A percentile compares a stretch with the other conserved stretches of the same genome.
Conservation (phyloP, 2,888 invertebrate species). For the Cephalotes varians region DNA sequence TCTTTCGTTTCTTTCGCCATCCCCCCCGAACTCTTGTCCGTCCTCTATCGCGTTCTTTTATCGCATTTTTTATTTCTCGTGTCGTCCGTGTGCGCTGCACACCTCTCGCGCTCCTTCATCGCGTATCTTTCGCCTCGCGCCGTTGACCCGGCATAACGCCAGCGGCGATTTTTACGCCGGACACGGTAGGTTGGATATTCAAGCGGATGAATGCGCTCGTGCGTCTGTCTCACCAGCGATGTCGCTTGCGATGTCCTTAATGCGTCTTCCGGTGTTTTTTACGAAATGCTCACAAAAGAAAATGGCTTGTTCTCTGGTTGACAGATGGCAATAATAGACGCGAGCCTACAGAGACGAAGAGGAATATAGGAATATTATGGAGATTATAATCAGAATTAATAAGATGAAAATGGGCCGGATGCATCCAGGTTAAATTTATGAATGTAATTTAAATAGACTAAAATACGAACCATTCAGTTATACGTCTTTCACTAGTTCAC, state of each 20-base stretch:
- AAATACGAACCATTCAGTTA: not conserved
- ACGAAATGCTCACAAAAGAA: not conserved
- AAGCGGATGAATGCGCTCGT: slow-evolving; percentile 30
- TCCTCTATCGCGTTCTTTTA: slow-evolving; percentile 47
- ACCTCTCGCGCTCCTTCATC: slow-evolving; percentile 53
- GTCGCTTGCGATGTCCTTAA: slow-evolving; percentile 15
- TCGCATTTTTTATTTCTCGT: slow-evolving; percentile 53
- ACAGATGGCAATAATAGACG: not conserved
- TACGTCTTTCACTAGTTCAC: not conserved
- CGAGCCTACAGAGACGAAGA: not conserved
- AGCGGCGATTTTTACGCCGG: slow-evolving; percentile 25
- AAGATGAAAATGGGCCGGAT: not conserved
- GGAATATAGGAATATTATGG: not conserved
- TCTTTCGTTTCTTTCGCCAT: slow-evolving; percentile 38
- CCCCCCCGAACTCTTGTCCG: slow-evolving; percentile 40
- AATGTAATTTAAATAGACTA: too few species aligned
- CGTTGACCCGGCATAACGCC: slow-evolving; percentile 40
- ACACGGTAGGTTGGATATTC: slow-evolving; percentile 40
- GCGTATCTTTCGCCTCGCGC: slow-evolving; percentile 61
- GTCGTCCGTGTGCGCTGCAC: not conserved
- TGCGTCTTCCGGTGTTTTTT: slow-evolving; percentile 6
- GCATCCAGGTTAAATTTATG: not conserved
- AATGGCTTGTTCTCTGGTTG: not conserved
- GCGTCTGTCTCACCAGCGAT: not conserved
- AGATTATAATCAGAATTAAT: slow-evolving; percentile 11